Evolutionary conservation across 2,797 vertebrate species (phyloP), one percentile per base, ranked within the genome.

Genomic region (Phrynocephalus guinanensis): DNA sequence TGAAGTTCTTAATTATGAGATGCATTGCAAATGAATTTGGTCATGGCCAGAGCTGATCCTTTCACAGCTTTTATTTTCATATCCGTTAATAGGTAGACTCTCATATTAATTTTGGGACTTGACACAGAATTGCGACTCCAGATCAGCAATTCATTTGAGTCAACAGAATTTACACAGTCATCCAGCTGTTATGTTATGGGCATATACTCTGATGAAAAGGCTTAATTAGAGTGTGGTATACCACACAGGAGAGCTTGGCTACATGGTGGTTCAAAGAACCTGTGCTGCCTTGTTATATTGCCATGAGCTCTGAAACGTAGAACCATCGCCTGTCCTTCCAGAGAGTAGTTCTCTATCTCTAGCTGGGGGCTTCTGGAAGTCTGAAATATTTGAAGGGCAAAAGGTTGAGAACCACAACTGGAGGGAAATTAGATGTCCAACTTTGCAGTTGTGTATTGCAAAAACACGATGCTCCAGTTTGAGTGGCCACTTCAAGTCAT

Each of bases 1-100:
- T 90, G 94, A 95, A 95, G 91, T 92, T 92, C 86, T 94, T 96
- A 94, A 95, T 96, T 95, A 94, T 83, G 50, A 68, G 90, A 86
- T 93, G 84, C 82, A 95, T 96, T 96, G 94, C 83, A 93, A 95
- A 94, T 93, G 8, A 93, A 83, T 91, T 89, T 90, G 81, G 82
- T 91, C 18, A 0, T 38, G 38, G 87, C 91, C 93, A 92, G 90
- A 92, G 93, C 92, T 89, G 86, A 84, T 91, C 66, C 71, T 82
- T 93, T 91, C 86, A 82, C 85, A 84, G 89, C 1, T 44, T 86
- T 84, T 80, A 70, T 72, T 75, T 83, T 91, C 50, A 77, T 26
- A 30, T 86, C 90, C 82, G 93, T 83, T 92, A 91, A 88, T 70
- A 85, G 44, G 0, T 85, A 79, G 33, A 86, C 89, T 86, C 63